These are phyloP conservation scores for Acrocephalus arundinaceus DNA, from an alignment of 2,113 vertebrate genomes.

Conservation along the genomic window DNA sequence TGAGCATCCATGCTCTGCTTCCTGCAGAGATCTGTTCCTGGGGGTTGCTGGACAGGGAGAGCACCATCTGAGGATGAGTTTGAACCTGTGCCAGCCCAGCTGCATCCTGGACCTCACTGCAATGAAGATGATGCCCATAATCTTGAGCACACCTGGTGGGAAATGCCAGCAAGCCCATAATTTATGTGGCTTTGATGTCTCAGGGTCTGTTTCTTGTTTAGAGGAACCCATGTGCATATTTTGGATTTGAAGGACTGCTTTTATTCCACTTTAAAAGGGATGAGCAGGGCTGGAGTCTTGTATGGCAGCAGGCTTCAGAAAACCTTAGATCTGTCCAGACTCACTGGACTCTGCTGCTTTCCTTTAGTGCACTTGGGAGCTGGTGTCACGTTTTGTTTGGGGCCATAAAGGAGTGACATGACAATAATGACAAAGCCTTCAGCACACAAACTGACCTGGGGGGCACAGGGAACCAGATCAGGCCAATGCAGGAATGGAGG, in stretches of 20 bases:
- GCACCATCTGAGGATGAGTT: not conserved
- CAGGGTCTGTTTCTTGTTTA: not conserved
- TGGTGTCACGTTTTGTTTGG: not conserved
- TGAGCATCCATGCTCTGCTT: not conserved
- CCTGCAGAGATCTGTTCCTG: not conserved
- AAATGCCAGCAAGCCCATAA: not conserved
- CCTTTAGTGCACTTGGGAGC: not conserved
- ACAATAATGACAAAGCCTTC: not conserved
- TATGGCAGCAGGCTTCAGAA: not conserved
- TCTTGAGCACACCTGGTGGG: not conserved
- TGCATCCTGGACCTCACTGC: not conserved
- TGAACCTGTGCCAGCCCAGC: not conserved
- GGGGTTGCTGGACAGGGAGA: not conserved
- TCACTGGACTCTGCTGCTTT: not conserved
- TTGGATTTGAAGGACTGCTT: not conserved
- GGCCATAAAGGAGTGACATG: not conserved
- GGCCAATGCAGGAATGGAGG: not conserved
- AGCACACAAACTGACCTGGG: not conserved
- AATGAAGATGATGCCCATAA: not conserved
- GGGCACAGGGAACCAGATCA: not conserved
- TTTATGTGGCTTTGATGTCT: not conserved
- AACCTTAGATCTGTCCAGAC: not conserved
- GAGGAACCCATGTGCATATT: not conserved
- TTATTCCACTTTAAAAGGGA: not conserved
- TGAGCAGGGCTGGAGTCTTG: not conserved